A percentile compares a stretch with the other conserved stretches of the same genome.
These are phyloP conservation scores for Aspidoscelis tigris DNA, from an alignment of 2,113 vertebrate genomes.

Conservation along the genomic window DNA sequence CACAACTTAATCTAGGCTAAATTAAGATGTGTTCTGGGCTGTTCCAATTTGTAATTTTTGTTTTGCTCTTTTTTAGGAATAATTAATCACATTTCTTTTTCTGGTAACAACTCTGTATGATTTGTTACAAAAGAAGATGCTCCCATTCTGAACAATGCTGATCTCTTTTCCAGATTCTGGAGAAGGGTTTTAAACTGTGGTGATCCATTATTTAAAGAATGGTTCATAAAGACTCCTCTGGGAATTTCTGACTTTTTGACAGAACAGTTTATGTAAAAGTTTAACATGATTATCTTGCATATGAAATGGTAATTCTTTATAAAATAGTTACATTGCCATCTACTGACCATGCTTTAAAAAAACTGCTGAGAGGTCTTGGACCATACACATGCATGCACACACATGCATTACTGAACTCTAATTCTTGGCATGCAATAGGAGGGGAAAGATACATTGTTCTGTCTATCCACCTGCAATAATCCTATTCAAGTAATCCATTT, in stretches of 20 bases:
- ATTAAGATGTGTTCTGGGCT: conserved; percentile 42
- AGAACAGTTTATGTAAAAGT: conserved; percentile 71
- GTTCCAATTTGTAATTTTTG: background rate
- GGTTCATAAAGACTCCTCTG: conserved; percentile 72
- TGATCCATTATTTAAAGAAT: conserved; percentile 82
- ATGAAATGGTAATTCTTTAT: conserved; percentile 58
- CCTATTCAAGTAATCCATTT: conserved; percentile 49
- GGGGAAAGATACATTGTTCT: conserved; percentile 47
- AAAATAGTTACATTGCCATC: conserved; percentile 84
- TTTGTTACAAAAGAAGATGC: background rate
- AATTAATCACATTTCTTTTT: background rate
- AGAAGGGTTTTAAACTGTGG: conserved; percentile 78
- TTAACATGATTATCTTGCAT: conserved; percentile 63
- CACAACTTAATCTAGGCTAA: background rate
- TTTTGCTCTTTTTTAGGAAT: background rate
- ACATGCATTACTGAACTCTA: conserved; percentile 39
- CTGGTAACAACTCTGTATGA: background rate
- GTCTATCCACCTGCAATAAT: conserved; percentile 61
- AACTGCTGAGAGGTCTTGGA: conserved; percentile 23
- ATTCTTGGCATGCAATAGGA: conserved; percentile 18
- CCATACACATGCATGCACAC: background rate
- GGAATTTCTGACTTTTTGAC: conserved; percentile 35
- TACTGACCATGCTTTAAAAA: conserved; percentile 76
- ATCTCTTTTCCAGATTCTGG: conserved; percentile 75
- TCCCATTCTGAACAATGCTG: conserved; percentile 68